These are phyloP conservation scores for Mellilla xanthometata DNA, from an alignment of 2,888 invertebrate species.

Conservation along the genomic window DNA sequence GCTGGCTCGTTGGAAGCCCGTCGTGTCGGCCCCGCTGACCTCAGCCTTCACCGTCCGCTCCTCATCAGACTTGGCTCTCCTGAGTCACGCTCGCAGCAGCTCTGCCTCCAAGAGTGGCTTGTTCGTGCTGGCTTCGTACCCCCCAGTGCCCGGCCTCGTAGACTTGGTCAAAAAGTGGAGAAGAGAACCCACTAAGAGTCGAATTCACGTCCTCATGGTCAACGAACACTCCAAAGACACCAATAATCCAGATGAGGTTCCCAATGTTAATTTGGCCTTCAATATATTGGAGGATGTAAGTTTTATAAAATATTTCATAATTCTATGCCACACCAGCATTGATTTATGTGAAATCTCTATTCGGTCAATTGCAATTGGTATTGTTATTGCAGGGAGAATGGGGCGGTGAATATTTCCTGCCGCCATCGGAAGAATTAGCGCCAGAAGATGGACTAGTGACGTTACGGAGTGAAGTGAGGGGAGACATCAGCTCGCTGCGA, in stretches of 20 bases:
- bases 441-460: constrained; percentile 1
- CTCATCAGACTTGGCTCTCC: constrained; percentile 26
- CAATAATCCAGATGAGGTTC: constrained; percentile 16
- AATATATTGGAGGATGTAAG: constrained; percentile 35
- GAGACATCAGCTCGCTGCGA: constrained; percentile 42
- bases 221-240: constrained; percentile 20
- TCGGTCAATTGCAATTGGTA: neutral
- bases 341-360: no score
- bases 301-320: no score
- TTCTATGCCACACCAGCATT: no score
- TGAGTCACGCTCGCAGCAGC: constrained; percentile 27
- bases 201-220: constrained; percentile 31
- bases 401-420: constrained; percentile 41
- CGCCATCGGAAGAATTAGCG: constrained; percentile 19
- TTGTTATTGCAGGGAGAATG: constrained; percentile 30
- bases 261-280: constrained; percentile 29
- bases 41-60: neutral
- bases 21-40: neutral
- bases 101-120: constrained; percentile 28
- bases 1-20: neutral
- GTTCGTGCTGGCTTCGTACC: constrained; percentile 34
- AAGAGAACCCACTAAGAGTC: constrained; percentile 29
- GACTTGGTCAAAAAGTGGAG: constrained; percentile 37
- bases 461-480: constrained; percentile 27
- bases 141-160: constrained; percentile 32